Conservation (phyloP, 2,888 invertebrate genomes). For the Andrena bucephala region DNA sequence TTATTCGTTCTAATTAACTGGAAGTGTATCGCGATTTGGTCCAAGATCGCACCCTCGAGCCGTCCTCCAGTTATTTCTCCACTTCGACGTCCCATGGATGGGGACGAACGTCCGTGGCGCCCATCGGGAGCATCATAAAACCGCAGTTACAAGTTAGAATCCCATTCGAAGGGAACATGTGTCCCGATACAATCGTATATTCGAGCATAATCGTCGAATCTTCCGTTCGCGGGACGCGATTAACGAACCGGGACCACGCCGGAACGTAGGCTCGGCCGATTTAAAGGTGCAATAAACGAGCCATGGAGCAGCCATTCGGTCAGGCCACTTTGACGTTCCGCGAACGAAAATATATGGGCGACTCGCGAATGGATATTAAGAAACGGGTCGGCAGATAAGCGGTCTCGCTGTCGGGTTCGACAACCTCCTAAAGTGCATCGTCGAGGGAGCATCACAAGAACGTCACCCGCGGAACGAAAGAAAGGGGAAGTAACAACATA, state of each 20-base stretch:
- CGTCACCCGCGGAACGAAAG: not conserved
- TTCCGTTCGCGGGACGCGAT: slow-evolving; percentile 42
- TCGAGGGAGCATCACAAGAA: not conserved
- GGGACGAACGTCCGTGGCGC: slow-evolving; percentile 18
- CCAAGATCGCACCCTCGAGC: not conserved
- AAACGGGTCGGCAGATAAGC: slow-evolving; percentile 37
- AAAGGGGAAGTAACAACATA: not conserved
- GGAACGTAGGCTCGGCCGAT: slow-evolving; percentile 29
- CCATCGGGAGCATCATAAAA: slow-evolving; percentile 53
- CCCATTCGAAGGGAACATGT: slow-evolving; percentile 42
- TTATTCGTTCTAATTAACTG: slow-evolving; percentile 32
- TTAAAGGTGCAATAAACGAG: slow-evolving; percentile 65
- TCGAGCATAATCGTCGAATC: slow-evolving; percentile 56
- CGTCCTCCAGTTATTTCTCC: slow-evolving; percentile 1
- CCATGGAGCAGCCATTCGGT: slow-evolving; percentile 47
- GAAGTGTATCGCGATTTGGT: slow-evolving; percentile 27
- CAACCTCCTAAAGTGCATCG: slow-evolving; percentile 18
- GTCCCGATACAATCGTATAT: slow-evolving; percentile 58
- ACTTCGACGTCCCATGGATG: slow-evolving; percentile 1
- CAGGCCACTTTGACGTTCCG: slow-evolving; percentile 53
- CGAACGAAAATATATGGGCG: slow-evolving; percentile 50
- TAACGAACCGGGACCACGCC: slow-evolving; percentile 49
- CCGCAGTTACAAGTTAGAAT: slow-evolving; percentile 61
- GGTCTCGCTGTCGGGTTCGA: slow-evolving; percentile 52
- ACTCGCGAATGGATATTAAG: slow-evolving; percentile 56